Conservation (phyloP, 2,113 vertebrate species). For the Natator depressus region DNA sequence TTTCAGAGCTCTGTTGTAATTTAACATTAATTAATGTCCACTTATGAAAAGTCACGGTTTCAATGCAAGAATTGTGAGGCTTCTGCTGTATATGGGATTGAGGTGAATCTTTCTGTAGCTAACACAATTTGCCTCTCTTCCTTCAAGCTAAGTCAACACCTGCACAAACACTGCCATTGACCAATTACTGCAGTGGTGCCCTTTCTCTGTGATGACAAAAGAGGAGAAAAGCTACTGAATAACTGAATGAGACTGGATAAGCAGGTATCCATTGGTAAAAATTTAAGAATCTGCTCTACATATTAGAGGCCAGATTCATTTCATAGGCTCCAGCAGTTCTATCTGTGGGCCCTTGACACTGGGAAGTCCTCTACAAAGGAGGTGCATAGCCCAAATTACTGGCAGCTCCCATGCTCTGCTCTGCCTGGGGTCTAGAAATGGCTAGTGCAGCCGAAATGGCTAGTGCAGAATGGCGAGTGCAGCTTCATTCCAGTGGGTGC, state of each 20-base stretch:
- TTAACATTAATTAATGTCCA: not conserved
- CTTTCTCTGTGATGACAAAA: not conserved
- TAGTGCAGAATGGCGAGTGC: not conserved
- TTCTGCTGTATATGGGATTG: not conserved
- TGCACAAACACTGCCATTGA: not conserved
- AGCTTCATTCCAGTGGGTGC: not conserved
- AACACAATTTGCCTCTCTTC: not conserved
- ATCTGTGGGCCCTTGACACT: not conserved
- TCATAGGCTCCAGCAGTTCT: not conserved
- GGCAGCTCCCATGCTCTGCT: not conserved
- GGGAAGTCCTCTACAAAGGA: not conserved
- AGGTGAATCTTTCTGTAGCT: not conserved
- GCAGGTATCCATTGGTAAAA: not conserved
- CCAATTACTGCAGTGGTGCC: not conserved
- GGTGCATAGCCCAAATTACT: not conserved
- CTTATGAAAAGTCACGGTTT: not conserved
- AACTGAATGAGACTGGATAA: not conserved
- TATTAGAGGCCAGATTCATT: not conserved
- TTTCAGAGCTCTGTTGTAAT: not conserved
- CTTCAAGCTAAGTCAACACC: not conserved
- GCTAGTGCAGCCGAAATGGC: not conserved
- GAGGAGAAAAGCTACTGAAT: not conserved
- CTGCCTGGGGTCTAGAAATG: not conserved
- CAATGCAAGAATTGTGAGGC: not conserved
- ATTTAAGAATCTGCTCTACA: not conserved